Percentiles rank a stretch among this genome's conserved stretches.
Evolutionary conservation across 1,140 invertebrate species (phyloP).

Genomic region (Lamellibrachia luymesi): DNA sequence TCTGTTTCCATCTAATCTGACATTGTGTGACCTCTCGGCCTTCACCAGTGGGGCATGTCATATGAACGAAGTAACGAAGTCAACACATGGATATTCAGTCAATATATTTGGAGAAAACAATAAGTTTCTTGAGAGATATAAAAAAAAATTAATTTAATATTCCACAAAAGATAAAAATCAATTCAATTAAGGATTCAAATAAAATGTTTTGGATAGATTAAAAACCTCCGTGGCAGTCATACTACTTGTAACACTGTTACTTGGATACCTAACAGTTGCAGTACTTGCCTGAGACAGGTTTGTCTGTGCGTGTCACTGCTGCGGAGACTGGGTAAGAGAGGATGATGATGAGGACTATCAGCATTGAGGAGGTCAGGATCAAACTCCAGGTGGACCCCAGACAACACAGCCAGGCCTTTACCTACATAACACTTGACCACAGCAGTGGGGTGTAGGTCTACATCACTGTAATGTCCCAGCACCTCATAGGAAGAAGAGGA

Average conservation of each 20-base stretch:
- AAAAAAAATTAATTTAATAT: too few relatives aligned
- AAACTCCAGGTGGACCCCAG: slow-evolving; percentile 43
- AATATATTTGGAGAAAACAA: too few relatives aligned
- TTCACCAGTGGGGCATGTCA: too few relatives aligned
- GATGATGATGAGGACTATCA: not conserved
- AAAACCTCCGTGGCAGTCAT: too few relatives aligned
- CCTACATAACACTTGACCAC: slow-evolving; percentile 40
- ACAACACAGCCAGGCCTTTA: slow-evolving; percentile 38
- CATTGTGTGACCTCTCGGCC: too few relatives aligned
- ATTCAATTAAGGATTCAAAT: too few relatives aligned
- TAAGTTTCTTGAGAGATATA: too few relatives aligned
- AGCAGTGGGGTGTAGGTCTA: slow-evolving; percentile 27
- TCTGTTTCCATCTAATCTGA: too few relatives aligned
- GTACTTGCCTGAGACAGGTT: not conserved
- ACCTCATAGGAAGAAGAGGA: not conserved
- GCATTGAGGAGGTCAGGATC: slow-evolving; percentile 62
- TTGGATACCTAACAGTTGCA: not conserved
- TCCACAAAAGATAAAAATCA: too few relatives aligned
- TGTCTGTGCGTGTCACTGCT: not conserved
- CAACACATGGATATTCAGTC: too few relatives aligned
- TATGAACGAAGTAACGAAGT: too few relatives aligned
- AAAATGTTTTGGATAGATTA: too few relatives aligned
- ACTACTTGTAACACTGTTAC: not conserved
- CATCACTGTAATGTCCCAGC: not conserved
- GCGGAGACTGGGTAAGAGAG: not conserved